Evolutionary conservation across 2,888 invertebrate genomes (phyloP).

Genomic region (Stenodera caucasica): DNA sequence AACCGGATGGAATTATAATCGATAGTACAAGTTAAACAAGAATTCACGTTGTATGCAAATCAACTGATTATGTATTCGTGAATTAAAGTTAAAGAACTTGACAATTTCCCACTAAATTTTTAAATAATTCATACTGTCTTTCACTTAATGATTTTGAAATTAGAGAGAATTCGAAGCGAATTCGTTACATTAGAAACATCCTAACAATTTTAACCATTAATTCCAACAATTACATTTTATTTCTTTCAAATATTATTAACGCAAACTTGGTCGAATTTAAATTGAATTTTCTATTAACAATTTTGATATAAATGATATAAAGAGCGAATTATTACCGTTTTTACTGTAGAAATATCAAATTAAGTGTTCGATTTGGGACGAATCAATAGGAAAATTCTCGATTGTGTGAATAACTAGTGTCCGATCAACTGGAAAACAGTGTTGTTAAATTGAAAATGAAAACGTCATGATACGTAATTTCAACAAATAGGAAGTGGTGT

Average conservation of each 20-base stretch:
- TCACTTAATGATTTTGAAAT: conserved; percentile 23
- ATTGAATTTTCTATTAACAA: conserved; percentile 17
- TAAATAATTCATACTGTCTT: conserved; percentile 20
- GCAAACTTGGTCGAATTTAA: conserved; percentile 8
- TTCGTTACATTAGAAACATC: conserved; percentile 7
- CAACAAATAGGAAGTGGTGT: conserved; percentile 16
- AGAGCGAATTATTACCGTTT: background rate
- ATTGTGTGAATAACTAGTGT: conserved; percentile 19
- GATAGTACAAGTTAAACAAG: background rate
- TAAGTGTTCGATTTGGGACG: conserved; percentile 12
- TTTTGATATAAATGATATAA: conserved; percentile 2
- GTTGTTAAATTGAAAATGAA: conserved; percentile 25
- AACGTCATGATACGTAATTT: conserved; percentile 23
- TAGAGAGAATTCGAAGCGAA: conserved; percentile 19
- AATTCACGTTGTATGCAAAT: conserved; percentile 16
- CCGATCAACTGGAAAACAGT: conserved; percentile 22
- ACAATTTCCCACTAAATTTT: conserved; percentile 22
- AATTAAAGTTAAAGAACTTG: conserved; percentile 19
- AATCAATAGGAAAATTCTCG: conserved; percentile 16
- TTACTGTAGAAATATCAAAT: background rate
- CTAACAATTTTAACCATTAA: conserved; percentile 14
- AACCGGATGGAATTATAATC: too few species aligned
- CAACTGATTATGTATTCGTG: conserved; percentile 19
- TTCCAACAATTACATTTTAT: conserved; percentile 14
- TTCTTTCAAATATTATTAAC: conserved; percentile 8